Conservation (phyloP, 2,797 vertebrate species). For the Hapalemur alaotrensis region DNA sequence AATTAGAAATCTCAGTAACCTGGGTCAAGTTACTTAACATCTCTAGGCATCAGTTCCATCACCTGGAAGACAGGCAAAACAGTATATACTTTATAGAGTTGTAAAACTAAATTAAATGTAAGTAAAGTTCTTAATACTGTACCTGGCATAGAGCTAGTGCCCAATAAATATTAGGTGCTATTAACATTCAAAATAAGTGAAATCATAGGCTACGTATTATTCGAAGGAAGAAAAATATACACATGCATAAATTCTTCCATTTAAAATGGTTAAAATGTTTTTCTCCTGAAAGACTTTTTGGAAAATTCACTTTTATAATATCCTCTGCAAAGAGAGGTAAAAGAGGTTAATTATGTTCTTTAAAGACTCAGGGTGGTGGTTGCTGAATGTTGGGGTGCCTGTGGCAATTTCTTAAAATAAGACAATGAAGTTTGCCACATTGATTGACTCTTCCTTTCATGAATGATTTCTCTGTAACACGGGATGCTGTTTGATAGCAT, state of each 20-base stretch:
- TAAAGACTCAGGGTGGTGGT: neutral
- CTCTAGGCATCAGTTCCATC: neutral
- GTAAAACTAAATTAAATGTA: neutral
- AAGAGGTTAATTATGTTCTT: neutral
- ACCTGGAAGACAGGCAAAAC: neutral
- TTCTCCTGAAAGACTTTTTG: neutral
- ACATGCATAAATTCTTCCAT: neutral
- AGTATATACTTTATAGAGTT: neutral
- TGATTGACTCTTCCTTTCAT: neutral
- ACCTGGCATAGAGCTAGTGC: neutral
- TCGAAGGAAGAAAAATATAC: neutral
- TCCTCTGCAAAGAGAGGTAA: neutral
- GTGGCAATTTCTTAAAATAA: neutral
- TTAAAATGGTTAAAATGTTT: neutral
- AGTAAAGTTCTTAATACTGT: neutral
- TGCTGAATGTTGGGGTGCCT: neutral
- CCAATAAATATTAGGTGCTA: neutral
- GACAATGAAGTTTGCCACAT: neutral
- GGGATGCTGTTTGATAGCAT: neutral
- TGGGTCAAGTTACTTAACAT: neutral
- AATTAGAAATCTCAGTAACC: neutral
- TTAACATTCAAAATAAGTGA: neutral
- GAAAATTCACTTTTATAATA: slow-evolving; percentile 15
- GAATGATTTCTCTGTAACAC: neutral
- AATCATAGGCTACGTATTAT: neutral